These are phyloP conservation scores for Linurgus olivaceus DNA, from an alignment of 2,797 vertebrate species.

Conservation along the genomic window DNA sequence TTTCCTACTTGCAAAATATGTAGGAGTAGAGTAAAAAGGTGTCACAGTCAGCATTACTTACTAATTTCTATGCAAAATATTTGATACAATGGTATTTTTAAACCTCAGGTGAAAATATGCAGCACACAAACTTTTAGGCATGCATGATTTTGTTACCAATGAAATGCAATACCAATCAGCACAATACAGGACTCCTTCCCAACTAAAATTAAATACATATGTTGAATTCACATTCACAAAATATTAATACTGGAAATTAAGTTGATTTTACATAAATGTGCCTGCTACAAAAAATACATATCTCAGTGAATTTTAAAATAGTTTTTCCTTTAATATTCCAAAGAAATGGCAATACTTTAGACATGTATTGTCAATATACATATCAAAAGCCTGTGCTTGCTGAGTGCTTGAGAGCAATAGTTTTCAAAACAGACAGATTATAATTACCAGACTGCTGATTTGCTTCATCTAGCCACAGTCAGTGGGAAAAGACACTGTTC, in stretches of 20 bases:
- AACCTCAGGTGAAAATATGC: background rate
- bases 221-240: background rate
- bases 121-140: background rate
- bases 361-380: background rate
- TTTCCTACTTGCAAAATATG: background rate
- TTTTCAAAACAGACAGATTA: background rate
- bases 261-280: background rate
- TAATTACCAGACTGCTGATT: background rate
- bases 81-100: background rate
- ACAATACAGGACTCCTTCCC: background rate
- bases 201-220: background rate
- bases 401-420: background rate
- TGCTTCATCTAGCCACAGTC: background rate
- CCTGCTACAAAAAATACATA: background rate
- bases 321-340: background rate
- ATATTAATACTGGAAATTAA: background rate
- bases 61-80: background rate
- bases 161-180: background rate
- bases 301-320: background rate
- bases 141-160: background rate
- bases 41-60: background rate
- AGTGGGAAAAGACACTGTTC: background rate
- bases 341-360: background rate
- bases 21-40: background rate
- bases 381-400: background rate